Evolutionary conservation across 1,140 invertebrate genomes (phyloP).

Genomic region (Atta texana): DNA sequence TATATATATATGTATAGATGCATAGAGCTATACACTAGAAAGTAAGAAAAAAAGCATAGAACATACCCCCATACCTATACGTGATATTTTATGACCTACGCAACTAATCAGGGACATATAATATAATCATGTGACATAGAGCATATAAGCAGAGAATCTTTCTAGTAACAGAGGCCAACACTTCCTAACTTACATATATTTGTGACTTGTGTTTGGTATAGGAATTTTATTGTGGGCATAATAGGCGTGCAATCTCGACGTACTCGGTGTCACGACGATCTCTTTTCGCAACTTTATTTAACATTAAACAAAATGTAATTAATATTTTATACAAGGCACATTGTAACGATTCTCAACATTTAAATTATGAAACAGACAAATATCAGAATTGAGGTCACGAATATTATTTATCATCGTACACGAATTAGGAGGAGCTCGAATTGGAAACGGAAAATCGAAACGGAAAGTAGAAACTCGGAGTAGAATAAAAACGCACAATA

Average conservation of each 20-base stretch:
- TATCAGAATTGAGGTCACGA: not conserved
- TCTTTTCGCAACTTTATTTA: not conserved
- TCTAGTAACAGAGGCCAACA: constrained; percentile 70
- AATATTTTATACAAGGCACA: constrained; percentile 9
- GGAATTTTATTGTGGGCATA: constrained; percentile 57
- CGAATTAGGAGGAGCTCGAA: not conserved
- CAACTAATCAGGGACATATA: constrained; percentile 82
- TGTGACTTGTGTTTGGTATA: constrained; percentile 65
- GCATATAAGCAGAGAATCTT: constrained; percentile 69
- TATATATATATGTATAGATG: constrained; percentile 6
- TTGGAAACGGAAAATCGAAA: not conserved
- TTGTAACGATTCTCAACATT: not conserved
- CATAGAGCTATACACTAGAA: no score
- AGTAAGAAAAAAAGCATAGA: constrained; percentile 62
- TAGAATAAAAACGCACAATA: not conserved
- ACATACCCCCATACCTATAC: constrained; percentile 77
- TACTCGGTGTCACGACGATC: constrained; percentile 39
- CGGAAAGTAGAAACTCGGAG: not conserved
- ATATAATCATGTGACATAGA: constrained; percentile 63
- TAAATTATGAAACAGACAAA: not conserved
- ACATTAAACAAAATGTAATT: constrained; percentile 1
- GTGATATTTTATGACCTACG: constrained; percentile 84
- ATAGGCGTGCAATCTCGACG: constrained; percentile 73
- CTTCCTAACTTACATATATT: constrained; percentile 62
- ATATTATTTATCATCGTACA: not conserved